Evolutionary conservation across 2,797 vertebrate genomes (phyloP), one percentile per base, ranked within the genome.

Genomic region (Liasis olivaceus): DNA sequence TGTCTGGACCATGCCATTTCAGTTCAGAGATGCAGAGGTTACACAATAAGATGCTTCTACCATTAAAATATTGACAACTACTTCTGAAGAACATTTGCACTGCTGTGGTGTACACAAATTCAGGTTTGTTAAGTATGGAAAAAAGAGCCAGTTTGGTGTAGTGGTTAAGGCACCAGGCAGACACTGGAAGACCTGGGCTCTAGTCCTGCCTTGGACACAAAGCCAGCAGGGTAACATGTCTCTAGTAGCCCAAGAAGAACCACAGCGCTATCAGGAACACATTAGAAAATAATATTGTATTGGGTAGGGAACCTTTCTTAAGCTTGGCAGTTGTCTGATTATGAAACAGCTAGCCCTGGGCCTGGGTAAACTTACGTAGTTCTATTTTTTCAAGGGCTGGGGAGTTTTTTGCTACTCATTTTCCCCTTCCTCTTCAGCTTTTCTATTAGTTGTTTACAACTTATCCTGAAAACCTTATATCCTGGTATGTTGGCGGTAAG

Each of bases 401-500:
- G 31, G 15, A 36, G 15, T 36, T 72, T 72, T 72, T 36, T 72
- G 69, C 31, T 72, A 36, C 17, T 31, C 31, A 7, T 72, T 36
- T 72, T 72, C 31, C 66, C 17, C n/a, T 31, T 22, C 22, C 17
- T 31, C 31, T 24, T 72, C 60, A 89, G 26, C 15, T 81, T 54
- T 4, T 2, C 15, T 54, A 0, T 36, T 69, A 26, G 14, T 60
- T 22, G 28, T 24, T 6, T 85, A 42, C 56, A 28, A 51, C 36
- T 77, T 51, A 42, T 13, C 51, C 81, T 77, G 64, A 56, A 90
- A 85, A 72, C 9, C 0, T 63, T 64, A 31, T 2, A 0, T 22
- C 56, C 24, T 3, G 0, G 2, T 42, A n/a, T 7, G 1, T 28
- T 87, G 20, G n/a, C 36, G 15, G 36, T 47, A 51, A 2, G 12